Evolutionary conservation across 2,888 invertebrate species (phyloP), one percentile per base, ranked within the genome.

Genomic region (Griposia aprilina): DNA sequence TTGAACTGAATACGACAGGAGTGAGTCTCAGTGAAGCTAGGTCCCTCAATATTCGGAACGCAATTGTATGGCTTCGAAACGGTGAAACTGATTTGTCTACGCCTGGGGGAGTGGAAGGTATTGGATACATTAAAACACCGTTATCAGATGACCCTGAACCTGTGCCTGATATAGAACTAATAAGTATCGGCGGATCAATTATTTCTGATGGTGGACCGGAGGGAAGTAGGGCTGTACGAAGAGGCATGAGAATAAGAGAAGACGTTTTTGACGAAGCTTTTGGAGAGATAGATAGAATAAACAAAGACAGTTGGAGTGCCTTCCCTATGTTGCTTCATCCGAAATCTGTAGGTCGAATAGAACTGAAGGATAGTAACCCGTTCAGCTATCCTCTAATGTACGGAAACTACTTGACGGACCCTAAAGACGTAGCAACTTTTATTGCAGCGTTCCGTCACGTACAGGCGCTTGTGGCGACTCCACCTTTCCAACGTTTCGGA

Each of bases 361-460:
- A 97, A 91, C 95, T 99, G 23, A 97, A 97, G 88, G 97, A 98
- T 62, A 97, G 96, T 45, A 97, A 99, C 94, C 98, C 99, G 0
- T 97, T 97, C 66, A 97, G 98, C 57, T 97, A 98, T 87, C 99
- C 99, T 0, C 94, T 97, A n/a, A 97, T 99, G 87, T 97, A 98
- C 88, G 98, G 98, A 0, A 98, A 99, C 89, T 99, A 99, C 92
- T 97, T 99, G 80, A 97, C 97, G 0, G 97, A 98, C 90, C 97
- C 97, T 8, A 92, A 86, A 45, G 97, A 98, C 88, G 93, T 97
- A 0, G 96, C 97, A n/a, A 97, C 97, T 1, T 93, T 98, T 70
- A 92, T 98, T 10, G 97, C 97, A 26, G 97, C 97, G 0, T 97
- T 98, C 63, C 97, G 98, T 85, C 97, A 97, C 80, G 93, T 97